Evolutionary conservation across 2,888 invertebrate species (phyloP), one percentile per base, ranked within the genome.

Genomic region (Pseudanteris insignis): DNA sequence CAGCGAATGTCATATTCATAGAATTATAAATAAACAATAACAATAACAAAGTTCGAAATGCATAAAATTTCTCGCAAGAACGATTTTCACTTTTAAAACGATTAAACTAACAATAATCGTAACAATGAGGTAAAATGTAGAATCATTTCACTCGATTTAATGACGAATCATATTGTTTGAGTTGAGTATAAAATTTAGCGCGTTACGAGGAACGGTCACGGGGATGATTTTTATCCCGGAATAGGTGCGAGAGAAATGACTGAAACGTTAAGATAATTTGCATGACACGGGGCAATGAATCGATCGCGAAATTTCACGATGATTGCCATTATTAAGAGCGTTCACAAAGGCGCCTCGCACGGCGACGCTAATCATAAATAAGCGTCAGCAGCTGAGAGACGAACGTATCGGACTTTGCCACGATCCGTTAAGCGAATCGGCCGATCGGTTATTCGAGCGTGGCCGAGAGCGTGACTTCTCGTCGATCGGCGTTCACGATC

Each of bases 391-490:
- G n/a, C n/a, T n/a, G 26, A 26, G 33, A 33, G 15, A 50, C 29
- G 21, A 4, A 24, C 12, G 10, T 28, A n/a, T n/a, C n/a, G n/a
- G n/a, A n/a, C n/a, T n/a, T n/a, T n/a, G n/a, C n/a, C 7, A 2
- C 10, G 26, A 29, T 24, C 37, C n/a, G n/a, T n/a, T n/a, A n/a
- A n/a, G n/a, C n/a, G n/a, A n/a, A n/a, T n/a, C n/a, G 28, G 10
- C 13, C 30, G 43, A 28, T 38, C 24, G 21, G 48, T 3, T 33
- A 38, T 13, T 44, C 54, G 36, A 61, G 44, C 58, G 50, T 32
- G 40, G 28, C 47, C 47, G 51, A 53, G 59, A 59, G 51, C 46
- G 59, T 53, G 59, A 59, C n/a, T n/a, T n/a, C n/a, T n/a, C n/a
- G n/a, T n/a, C n/a, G n/a, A n/a, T n/a, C n/a, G n/a, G n/a, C n/a